A percentile compares a stretch with the other conserved stretches of the same genome.
Conservation (phyloP, 2,797 vertebrate genomes). For the Cryptoprocta ferox region DNA sequence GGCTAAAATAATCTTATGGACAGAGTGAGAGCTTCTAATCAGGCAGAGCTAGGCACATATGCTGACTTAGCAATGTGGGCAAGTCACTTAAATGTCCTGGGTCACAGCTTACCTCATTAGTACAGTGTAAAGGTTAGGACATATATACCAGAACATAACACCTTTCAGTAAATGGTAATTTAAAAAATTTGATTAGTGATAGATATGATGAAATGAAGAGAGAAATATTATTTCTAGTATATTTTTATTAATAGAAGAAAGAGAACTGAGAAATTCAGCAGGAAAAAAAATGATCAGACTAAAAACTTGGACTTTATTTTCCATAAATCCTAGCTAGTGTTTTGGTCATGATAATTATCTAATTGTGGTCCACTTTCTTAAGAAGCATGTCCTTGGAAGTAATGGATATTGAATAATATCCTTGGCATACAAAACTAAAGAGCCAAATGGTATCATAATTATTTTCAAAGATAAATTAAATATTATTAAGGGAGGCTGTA, state of each 20-base stretch:
- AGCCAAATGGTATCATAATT: not conserved
- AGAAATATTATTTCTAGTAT: not conserved
- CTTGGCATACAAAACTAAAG: not conserved
- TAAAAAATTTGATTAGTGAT: not conserved
- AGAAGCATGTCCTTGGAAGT: not conserved
- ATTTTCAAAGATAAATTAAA: conserved; percentile 21
- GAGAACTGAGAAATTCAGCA: not conserved
- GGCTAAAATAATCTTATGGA: not conserved
- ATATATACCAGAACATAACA: not conserved
- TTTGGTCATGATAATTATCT: not conserved
- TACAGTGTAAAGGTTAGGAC: not conserved
- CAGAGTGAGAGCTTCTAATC: not conserved
- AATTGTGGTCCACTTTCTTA: not conserved
- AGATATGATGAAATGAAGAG: not conserved
- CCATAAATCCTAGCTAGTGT: not conserved
- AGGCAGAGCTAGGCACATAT: not conserved
- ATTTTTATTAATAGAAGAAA: conserved; percentile 42
- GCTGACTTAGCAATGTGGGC: not conserved
- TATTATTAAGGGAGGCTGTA: not conserved
- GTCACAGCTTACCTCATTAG: not conserved
- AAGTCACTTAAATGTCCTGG: not conserved
- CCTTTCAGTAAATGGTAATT: not conserved
- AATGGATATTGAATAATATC: not conserved
- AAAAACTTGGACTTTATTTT: conserved; percentile 33
- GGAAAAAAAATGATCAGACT: not conserved